A percentile compares a stretch with the other conserved stretches of the same genome.
These are phyloP conservation scores for Phasianus colchicus DNA, from an alignment of 2,113 vertebrate species.

Conservation along the genomic window DNA sequence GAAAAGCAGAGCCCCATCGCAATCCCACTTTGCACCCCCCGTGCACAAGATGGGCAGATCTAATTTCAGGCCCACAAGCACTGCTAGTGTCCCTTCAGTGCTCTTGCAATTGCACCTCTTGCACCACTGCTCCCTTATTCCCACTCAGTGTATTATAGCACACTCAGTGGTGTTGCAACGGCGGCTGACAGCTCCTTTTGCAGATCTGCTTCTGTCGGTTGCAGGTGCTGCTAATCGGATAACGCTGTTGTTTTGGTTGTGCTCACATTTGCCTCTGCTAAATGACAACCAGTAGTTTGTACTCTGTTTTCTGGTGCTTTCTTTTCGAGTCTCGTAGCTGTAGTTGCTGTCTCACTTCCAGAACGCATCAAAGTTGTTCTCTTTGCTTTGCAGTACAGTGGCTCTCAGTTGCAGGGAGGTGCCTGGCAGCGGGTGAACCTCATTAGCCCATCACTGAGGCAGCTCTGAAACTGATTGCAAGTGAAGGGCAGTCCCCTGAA, in stretches of 20 bases:
- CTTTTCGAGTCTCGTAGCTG: not conserved
- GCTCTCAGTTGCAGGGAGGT: constrained; percentile 11
- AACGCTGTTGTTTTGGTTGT: not conserved
- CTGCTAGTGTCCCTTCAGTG: not conserved
- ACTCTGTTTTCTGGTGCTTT: not conserved
- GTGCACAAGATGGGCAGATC: rapidly evolving
- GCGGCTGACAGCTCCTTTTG: constrained; percentile 14
- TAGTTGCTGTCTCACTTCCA: not conserved
- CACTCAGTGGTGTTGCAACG: not conserved
- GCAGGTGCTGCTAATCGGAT: constrained; percentile 34
- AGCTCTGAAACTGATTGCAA: constrained; percentile 38
- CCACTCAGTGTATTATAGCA: not conserved
- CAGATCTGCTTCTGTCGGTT: not conserved
- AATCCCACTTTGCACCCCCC: rapidly evolving
- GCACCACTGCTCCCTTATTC: not conserved
- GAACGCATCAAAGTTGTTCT: not conserved
- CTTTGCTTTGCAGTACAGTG: not conserved
- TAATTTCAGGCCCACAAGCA: not conserved
- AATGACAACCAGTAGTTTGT: constrained; percentile 17
- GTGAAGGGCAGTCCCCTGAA: constrained; percentile 61
- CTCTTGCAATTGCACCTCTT: not conserved
- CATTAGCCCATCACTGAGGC: constrained; percentile 44
- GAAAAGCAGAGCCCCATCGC: not conserved
- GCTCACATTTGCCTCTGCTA: not conserved
- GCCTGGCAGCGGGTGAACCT: constrained; percentile 44